Conservation (phyloP, 2,888 invertebrate genomes). For the Anthophora plumipes region DNA sequence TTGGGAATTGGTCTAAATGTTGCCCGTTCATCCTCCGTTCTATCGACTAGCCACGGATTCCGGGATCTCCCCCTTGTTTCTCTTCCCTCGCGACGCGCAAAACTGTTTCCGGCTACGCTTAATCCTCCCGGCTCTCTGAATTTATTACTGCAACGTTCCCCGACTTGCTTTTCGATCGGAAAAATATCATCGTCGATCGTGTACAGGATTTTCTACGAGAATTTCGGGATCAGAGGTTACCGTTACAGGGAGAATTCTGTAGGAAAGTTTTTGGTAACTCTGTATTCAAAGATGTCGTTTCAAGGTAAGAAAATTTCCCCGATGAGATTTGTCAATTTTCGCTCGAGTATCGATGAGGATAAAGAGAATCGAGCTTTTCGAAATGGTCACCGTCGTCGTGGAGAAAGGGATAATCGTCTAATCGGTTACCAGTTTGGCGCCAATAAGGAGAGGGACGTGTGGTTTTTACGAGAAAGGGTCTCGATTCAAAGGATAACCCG, state of each 20-base stretch:
- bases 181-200: slow-evolving; percentile 4
- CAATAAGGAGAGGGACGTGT: slow-evolving; percentile 20
- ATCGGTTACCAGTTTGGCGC: slow-evolving; percentile 10
- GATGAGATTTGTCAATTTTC: too few species aligned
- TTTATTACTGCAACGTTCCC: slow-evolving; percentile 12
- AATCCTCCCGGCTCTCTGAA: slow-evolving; percentile 11
- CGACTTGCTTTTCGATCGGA: neutral
- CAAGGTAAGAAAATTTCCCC: too few species aligned
- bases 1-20: slow-evolving; percentile 58
- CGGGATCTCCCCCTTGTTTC: neutral
- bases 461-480: slow-evolving; percentile 1
- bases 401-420: neutral
- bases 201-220: neutral
- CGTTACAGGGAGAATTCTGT: too few species aligned
- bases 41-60: slow-evolving; percentile 11
- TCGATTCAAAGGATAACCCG: slow-evolving; percentile 43
- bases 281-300: too few species aligned
- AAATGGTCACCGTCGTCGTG: neutral
- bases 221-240: neutral
- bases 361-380: neutral
- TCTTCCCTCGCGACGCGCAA: neutral
- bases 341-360: too few species aligned
- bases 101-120: slow-evolving; percentile 24
- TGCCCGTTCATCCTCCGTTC: slow-evolving; percentile 11
- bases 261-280: too few species aligned